Evolutionary conservation across 1,140 invertebrate genomes (phyloP), one percentile per base, ranked within the genome.

Genomic region (Cydia strobilella): DNA sequence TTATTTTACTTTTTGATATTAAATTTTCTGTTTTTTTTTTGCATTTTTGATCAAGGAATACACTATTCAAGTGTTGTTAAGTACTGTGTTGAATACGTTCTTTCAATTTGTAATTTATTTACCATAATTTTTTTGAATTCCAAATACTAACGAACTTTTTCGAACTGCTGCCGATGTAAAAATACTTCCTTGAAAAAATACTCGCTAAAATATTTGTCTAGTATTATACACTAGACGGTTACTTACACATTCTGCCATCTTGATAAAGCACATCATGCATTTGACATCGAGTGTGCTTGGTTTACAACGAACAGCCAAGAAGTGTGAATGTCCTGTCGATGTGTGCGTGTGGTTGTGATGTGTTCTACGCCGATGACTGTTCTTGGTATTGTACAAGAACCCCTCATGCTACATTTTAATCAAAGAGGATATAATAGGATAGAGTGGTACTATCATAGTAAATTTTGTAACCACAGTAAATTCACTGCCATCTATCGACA

Each of bases 271-370:
- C 31, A 39, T 39, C 31, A 69, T 39, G 65, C 65, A 39, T 69
- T 31, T 66, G 31, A 69, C 65, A 39, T 69, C n/a, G 65, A 69
- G 15, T 69, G 65, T 69, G 65, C 65, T 69, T 59, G 15, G 35
- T 69, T 35, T 69, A 69, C 20, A 59, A 59, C 31, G 65, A 69
- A 42, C 65, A 69, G 65, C 65, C 65, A 69, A 69, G 65, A 10
- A 18, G 7, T 59, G 65, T 69, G 65, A 69, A 39, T 39, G n/a
- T 69, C 9, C n/a, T 18, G 27, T 35, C 13, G 15, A 31, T 69
- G 65, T 69, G 65, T 69, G 65, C 65, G 35, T 69, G 65, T 69
- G 54, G 54, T 23, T 59, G 54, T 59, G 54, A 59, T 59, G 54
- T 59, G 54, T 59, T 23, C 20, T 59, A 54, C 51, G 20, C 10